A percentile compares a stretch with the other conserved stretches of the same genome.
Evolutionary conservation across 2,888 invertebrate genomes (phyloP).

Genomic region (Acanthococcus lagerstroemiae): DNA sequence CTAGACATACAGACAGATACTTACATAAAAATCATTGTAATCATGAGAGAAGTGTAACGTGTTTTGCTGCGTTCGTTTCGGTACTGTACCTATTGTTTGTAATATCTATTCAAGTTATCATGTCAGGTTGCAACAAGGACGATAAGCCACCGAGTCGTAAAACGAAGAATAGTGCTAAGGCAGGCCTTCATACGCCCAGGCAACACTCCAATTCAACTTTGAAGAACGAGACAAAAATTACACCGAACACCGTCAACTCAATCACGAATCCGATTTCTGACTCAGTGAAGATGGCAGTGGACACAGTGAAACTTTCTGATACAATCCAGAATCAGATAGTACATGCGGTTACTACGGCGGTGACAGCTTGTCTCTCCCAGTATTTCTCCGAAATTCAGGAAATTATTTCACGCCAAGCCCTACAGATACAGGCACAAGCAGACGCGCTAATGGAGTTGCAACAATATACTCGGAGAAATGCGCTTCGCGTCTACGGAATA

Average conservation of each 20-base stretch:
- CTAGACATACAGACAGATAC: no score
- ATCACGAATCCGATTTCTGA: not conserved
- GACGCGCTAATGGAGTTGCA: not conserved
- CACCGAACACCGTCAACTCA: not conserved
- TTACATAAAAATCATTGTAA: no score
- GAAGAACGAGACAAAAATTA: not conserved
- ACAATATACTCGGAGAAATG: not conserved
- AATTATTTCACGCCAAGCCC: not conserved
- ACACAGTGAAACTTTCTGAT: not conserved
- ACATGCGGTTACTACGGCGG: not conserved
- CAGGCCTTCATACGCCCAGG: not conserved
- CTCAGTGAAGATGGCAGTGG: not conserved
- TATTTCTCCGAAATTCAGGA: not conserved
- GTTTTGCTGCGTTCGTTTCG: no score
- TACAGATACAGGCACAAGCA: not conserved
- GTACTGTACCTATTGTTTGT: no score
- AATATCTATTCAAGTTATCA: no score
- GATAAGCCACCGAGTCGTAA: no score
- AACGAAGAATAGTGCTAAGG: not conserved
- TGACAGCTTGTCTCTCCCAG: not conserved
- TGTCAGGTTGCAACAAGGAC: not conserved
- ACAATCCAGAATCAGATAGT: not conserved
- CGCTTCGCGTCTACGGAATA: not conserved
- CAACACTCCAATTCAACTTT: not conserved
- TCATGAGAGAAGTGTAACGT: no score